Conservation (phyloP, 2,888 invertebrate genomes). For the Agrilus cyanescens region DNA sequence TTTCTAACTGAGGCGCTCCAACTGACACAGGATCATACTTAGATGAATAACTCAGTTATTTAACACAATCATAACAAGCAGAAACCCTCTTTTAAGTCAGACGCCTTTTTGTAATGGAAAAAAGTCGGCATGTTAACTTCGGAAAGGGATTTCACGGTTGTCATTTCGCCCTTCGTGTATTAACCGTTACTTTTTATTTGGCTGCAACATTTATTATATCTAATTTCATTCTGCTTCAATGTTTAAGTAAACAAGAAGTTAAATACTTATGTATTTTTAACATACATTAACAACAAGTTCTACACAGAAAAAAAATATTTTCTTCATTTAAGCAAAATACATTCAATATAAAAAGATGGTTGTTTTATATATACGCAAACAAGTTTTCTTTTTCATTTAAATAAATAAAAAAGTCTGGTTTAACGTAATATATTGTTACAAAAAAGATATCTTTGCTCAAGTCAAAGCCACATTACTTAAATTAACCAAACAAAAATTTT, state of each 20-base stretch:
- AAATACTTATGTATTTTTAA: too few species aligned
- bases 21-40: conserved; percentile 12
- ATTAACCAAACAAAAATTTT: too few species aligned
- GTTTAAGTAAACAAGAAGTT: neutral
- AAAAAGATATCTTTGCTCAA: too few species aligned
- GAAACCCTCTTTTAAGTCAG: conserved; percentile 26
- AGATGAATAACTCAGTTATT: conserved; percentile 31
- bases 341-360: too few species aligned
- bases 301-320: too few species aligned
- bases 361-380: too few species aligned
- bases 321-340: too few species aligned
- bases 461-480: too few species aligned
- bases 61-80: conserved; percentile 30
- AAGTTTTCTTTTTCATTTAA: too few species aligned
- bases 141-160: conserved; percentile 14
- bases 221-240: neutral
- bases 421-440: too few species aligned
- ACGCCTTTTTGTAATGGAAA: conserved; percentile 31
- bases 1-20: conserved; percentile 15
- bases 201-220: neutral
- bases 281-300: too few species aligned
- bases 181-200: neutral
- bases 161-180: conserved; percentile 2
- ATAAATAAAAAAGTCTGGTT: too few species aligned
- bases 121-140: conserved; percentile 28